These are phyloP conservation scores for Podargus strigoides DNA, from an alignment of 2,797 vertebrate species.

Conservation along the genomic window DNA sequence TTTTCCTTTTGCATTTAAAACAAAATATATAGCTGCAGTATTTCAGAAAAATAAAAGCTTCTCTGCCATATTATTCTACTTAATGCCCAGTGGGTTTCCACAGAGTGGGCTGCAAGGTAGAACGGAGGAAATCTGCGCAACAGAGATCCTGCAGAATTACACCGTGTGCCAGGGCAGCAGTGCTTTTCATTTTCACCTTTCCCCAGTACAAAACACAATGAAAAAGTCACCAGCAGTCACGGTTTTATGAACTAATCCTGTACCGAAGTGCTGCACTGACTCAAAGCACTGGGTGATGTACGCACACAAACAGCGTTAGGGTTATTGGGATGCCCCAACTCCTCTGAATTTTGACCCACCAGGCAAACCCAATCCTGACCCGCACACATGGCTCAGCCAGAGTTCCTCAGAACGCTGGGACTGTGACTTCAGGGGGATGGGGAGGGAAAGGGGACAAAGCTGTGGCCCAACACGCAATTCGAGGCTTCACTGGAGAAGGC, in stretches of 20 bases:
- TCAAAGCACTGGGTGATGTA: neutral
- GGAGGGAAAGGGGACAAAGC: neutral
- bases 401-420: neutral
- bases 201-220: neutral
- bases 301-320: neutral
- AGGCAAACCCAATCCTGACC: neutral
- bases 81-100: neutral
- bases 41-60: neutral
- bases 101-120: neutral
- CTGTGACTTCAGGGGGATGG: neutral
- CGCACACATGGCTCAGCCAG: neutral
- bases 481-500: neutral
- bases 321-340: neutral
- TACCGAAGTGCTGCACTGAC: accelerated
- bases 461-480: neutral
- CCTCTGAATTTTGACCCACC: neutral
- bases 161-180: neutral
- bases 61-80: neutral
- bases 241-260: accelerated
- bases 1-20: neutral
- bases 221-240: neutral
- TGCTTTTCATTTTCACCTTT: neutral
- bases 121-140: neutral
- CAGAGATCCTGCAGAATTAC: neutral
- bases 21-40: neutral